Base-by-base conservation (phyloP, 2,113 vertebrate species). In the Numenius arquata region DNA sequence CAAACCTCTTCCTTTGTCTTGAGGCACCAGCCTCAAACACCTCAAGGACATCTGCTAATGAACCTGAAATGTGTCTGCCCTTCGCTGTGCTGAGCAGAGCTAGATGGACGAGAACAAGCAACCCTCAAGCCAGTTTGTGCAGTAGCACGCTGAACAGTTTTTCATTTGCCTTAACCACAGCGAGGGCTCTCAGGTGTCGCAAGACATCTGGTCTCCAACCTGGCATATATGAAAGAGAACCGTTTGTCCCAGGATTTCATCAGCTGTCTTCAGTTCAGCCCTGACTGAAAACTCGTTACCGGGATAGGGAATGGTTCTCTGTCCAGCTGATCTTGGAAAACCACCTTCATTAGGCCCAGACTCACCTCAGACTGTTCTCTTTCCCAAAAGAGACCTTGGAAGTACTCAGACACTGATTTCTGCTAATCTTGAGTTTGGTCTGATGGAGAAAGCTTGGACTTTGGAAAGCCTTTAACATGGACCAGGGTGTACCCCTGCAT, bases 31-130 rank as follows among this genome's bases (percentile, higher is more conserved):
- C 40, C 81, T 78, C 91, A 95, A 92, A 87, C 73, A 93, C 58
- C 89, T 96, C 36, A 72, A 94, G 85, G 93, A 89, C 81, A 83
- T 91, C 85, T 89, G 45, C 58, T 94, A 82, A 94, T 91, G 74
- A 78, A 34, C 68, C 63, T 73, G 38, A 85, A 95, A 91, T 89
- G 55, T 70, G 40, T 61, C 36, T 89, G 70, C 32, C 30, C 65
- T 90, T 80, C 0, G 2, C 47, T 85, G 17, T 53, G 36, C 70
- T 73, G 43, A 85, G 53, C 58, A 68, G 81, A 85, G 40, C 56
- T 85, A 38, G 17, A 5, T 66, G 48, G n/a, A 53, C 2, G 1
- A 68, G 66, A 91, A 73, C 8, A 88, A 76, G 48, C 47, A 92
- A 17, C 27, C 40, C 62, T 89, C 17, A 32, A 86, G 85, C 62